Base-by-base conservation (phyloP, 2,888 invertebrate species). In the Pollenia labialis region DNA sequence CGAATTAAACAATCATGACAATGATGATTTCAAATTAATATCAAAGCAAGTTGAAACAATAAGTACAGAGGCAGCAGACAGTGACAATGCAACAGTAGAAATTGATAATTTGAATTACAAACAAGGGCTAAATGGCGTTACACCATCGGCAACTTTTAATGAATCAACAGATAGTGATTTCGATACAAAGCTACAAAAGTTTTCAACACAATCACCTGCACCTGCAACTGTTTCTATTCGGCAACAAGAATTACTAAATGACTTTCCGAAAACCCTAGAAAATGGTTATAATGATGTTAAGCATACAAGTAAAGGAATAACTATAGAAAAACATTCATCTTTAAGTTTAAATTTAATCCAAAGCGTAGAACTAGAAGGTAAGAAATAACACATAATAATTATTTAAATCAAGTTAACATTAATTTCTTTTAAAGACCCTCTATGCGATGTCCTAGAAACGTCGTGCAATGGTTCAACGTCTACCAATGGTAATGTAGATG, bases 1-100 rank as follows among this genome's bases (percentile, higher is more conserved):
- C 85, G 91, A 91, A 88, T 86, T 91, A 50, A 91, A 91, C 88
- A 91, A 91, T 88, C 90, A 90, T 16, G 91, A 90, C 54, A 89
- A 90, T 60, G 81, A 89, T 40, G 89, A 85, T 68, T 89, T 87
- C 42, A 79, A 60, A 80, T 56, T 54, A 50, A 23, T 66, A 64
- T 23, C 60, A 62, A 82, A 84, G 46, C 32, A 54, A 0, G 10
- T 60, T 40, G 66, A 81, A 68, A 56, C 68, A 44, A 14, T 9
- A 44, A 52, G 12, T 3, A 8, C 42, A 11, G 68, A 64, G 2
- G 18, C 40, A 23, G 42, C 23, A 9, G 64, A 81, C 23, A 44
- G 46, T 7, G 74, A 52, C 14, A 83, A 76, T 23, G n/a, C 40
- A 77, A 54, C 71, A 54, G 52, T 12, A 23, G 77, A 85, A 23